Conservation (phyloP, 2,888 invertebrate species). For the Seladonia tumulorum region DNA sequence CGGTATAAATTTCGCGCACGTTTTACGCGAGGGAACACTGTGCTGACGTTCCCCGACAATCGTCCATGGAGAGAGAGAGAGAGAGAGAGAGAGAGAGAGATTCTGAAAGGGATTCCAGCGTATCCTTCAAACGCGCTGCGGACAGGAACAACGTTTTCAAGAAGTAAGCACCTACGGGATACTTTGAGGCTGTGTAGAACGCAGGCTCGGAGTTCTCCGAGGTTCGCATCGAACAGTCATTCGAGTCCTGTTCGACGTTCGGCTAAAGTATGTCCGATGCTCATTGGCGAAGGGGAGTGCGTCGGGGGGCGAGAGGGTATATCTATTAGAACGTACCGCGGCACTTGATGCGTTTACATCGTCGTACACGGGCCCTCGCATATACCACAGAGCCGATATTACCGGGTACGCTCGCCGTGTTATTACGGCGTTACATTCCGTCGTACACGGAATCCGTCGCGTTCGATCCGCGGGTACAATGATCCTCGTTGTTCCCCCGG, state of each 20-base stretch:
- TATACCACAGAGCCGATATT: constrained; percentile 67
- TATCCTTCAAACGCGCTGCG: constrained; percentile 50
- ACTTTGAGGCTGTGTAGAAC: constrained; percentile 36
- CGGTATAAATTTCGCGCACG: constrained; percentile 13
- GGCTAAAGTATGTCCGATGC: constrained; percentile 61
- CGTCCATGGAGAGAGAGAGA: background rate
- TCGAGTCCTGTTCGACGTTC: constrained; percentile 57
- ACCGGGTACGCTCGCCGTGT: constrained; percentile 67
- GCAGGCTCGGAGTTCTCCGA: constrained; percentile 15
- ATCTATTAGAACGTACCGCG: constrained; percentile 68
- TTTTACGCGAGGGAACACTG: background rate
- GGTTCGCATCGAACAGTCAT: constrained; percentile 56
- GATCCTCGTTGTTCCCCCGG: constrained; percentile 58
- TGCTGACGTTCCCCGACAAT: constrained; percentile 14
- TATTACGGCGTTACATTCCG: constrained; percentile 76
- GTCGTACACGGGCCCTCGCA: constrained; percentile 49
- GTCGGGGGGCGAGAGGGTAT: constrained; percentile 28
- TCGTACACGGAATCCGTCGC: constrained; percentile 68
- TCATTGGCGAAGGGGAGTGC: constrained; percentile 40
- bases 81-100: no score
- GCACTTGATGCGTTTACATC: constrained; percentile 68
- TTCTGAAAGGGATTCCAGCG: constrained; percentile 27
- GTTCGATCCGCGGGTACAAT: constrained; percentile 63
- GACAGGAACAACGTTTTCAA: constrained; percentile 45
- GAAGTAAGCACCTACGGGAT: constrained; percentile 54